Base-by-base conservation (phyloP, 2,797 vertebrate species). In the Scolopax bukidnonensis region DNA sequence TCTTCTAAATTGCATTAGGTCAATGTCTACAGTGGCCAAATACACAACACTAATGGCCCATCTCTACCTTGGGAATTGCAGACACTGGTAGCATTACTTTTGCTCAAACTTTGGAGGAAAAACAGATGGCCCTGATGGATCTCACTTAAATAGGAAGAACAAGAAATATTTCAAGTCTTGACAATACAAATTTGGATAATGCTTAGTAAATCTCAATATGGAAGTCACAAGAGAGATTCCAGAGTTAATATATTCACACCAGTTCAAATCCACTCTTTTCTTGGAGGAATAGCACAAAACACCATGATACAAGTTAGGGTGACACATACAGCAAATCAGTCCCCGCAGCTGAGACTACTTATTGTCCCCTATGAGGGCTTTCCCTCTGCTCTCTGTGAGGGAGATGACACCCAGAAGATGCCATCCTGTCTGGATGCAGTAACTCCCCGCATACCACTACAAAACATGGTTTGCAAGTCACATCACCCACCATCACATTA, bases 401-500 rank as follows among this genome's bases (percentile, higher is more conserved):
- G 17, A 87, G 30, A 9, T 33, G 47, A 83, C 45, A 69, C 19
- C 10, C 36, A 91, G 32, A 68, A 76, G 27, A 23, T 20, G 15
- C 25, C 56, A 70, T 23, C 36, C 25, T 45, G 2, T 16, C 40
- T 24, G 41, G 57, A 80, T n/a, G n/a, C 23, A 12, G 6, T 8
- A 63, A 7, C 40, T 74, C 6, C 17, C 54, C 17, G 4, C 2
- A 10, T 9, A 65, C 11, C 33, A 74, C 16, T 36, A 54, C 41
- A 71, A 78, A 86, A 73, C 18, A 6, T 10, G 38, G 25, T 16
- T 74, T 60, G 43, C 25, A 33, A 70, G 36, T 48, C 77, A 57
- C 7, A 1, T 0, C 4, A 4, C 24, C 28, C n/a, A 65, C 43
- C 0, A 0, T 59, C 59, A 21, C 7, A 11, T 8, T 25, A 19